These are phyloP conservation scores for Alauda arvensis DNA, from an alignment of 2,797 vertebrate species.

Conservation along the genomic window DNA sequence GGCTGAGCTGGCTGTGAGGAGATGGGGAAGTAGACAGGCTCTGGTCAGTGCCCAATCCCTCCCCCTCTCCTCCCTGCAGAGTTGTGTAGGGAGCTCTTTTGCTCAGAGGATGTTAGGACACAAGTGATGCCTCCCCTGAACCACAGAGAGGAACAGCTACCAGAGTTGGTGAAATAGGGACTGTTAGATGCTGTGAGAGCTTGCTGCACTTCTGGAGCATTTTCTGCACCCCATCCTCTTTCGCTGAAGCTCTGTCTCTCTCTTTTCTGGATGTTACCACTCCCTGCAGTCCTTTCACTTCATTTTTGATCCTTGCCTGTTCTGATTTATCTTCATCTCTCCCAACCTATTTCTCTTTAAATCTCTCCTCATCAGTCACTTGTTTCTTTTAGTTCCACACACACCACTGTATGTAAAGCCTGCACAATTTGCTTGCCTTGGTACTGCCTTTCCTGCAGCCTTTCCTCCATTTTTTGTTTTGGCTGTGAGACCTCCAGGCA, in stretches of 20 bases:
- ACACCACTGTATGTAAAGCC: not conserved
- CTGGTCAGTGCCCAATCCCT: slow-evolving; percentile 32
- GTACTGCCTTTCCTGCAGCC: not conserved
- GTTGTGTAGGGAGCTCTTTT: slow-evolving; percentile 21
- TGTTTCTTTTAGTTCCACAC: not conserved
- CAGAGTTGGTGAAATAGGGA: slow-evolving; percentile 38
- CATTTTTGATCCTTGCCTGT: not conserved
- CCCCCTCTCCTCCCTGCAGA: not conserved
- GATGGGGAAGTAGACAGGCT: slow-evolving; percentile 53
- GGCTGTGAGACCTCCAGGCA: not conserved
- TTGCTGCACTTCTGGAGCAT: not conserved
- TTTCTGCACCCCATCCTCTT: slow-evolving; percentile 41
- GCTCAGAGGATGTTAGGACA: slow-evolving; percentile 45
- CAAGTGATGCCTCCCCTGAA: slow-evolving; percentile 33
- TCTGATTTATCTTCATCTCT: not conserved
- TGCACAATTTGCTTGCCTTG: not conserved
- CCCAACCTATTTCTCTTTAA: not conserved
- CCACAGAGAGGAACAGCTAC: slow-evolving; percentile 64
- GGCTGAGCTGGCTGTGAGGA: slow-evolving; percentile 15
- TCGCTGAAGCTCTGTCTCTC: not conserved
- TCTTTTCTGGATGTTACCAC: not conserved
- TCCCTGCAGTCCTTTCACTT: slow-evolving; percentile 23
- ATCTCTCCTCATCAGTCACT: not conserved
- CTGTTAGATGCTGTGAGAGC: slow-evolving; percentile 26
- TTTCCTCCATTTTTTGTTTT: not conserved